Conservation (phyloP, 1,140 invertebrate species). For the Nomia melanderi region DNA sequence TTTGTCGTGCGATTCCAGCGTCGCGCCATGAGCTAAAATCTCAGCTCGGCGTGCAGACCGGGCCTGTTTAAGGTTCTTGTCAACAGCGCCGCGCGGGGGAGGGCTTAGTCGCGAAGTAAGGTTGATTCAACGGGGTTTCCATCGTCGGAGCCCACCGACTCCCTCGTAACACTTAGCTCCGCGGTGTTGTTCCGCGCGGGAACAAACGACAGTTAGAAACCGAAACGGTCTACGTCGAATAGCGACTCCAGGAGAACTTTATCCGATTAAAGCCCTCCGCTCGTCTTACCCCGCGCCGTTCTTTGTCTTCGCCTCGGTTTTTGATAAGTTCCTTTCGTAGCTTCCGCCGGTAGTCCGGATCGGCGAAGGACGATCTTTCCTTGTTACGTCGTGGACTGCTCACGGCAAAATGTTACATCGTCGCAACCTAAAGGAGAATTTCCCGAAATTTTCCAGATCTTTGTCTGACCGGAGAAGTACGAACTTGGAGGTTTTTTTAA, state of each 20-base stretch:
- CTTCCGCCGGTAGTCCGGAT: conserved; percentile 6
- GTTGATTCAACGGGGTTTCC: conserved; percentile 28
- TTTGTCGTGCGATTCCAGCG: conserved; percentile 2
- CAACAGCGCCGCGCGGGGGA: neutral
- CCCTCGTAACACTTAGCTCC: conserved; percentile 36
- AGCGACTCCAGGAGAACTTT: conserved; percentile 39
- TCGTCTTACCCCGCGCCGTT: no score
- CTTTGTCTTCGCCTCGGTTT: conserved; percentile 25
- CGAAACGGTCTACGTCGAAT: conserved; percentile 43
- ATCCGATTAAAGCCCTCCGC: conserved; percentile 48
- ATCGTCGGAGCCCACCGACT: neutral
- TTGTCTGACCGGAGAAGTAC: no score
- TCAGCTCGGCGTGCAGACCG: no score
- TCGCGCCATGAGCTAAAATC: no score
- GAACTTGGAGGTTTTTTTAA: no score
- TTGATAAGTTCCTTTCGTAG: conserved; percentile 43
- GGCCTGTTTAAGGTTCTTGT: conserved; percentile 37
- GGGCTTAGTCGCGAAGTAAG: conserved; percentile 22
- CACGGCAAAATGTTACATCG: no score
- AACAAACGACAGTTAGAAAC: conserved; percentile 25
- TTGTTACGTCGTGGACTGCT: no score
- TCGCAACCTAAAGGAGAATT: no score
- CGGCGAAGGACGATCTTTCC: conserved; percentile 9
- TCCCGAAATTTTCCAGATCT: no score
- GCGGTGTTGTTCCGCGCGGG: conserved; percentile 9